These are phyloP conservation scores for Phoxinus phoxinus DNA, from an alignment of 2,113 vertebrate species.

Conservation along the genomic window DNA sequence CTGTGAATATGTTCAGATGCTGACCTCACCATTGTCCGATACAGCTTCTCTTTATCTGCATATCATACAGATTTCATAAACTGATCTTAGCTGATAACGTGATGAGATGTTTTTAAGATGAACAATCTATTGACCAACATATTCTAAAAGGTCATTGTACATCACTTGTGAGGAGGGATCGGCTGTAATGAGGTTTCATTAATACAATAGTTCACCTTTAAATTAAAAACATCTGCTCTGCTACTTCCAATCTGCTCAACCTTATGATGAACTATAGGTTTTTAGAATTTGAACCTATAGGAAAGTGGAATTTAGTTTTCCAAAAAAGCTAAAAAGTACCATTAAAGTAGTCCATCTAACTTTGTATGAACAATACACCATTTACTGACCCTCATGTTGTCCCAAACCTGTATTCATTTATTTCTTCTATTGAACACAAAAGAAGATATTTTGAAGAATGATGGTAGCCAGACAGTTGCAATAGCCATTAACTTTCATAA, in stretches of 20 bases:
- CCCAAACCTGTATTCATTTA: no score
- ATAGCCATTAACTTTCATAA: no score
- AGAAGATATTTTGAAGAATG: no score
- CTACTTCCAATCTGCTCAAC: neutral
- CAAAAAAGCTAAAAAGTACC: no score
- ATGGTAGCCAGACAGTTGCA: no score
- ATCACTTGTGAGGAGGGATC: neutral
- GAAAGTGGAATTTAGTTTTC: no score
- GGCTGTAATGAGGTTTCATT: no score
- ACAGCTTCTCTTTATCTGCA: slow-evolving; percentile 37
- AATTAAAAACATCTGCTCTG: neutral
- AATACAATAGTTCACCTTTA: neutral
- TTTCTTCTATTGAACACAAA: no score
- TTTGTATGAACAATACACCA: no score
- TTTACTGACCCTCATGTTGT: no score
- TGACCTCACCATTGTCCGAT: slow-evolving; percentile 66
- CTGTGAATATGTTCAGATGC: slow-evolving; percentile 70
- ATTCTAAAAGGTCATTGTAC: neutral
- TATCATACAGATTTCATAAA: slow-evolving; percentile 27
- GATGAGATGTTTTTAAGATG: neutral
- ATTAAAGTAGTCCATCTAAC: no score
- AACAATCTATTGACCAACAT: neutral
- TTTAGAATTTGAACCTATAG: no score
- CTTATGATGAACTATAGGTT: neutral
- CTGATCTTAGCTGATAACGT: neutral